Evolutionary conservation across 2,888 invertebrate genomes (phyloP).

Genomic region (Eupithecia subfuscata): DNA sequence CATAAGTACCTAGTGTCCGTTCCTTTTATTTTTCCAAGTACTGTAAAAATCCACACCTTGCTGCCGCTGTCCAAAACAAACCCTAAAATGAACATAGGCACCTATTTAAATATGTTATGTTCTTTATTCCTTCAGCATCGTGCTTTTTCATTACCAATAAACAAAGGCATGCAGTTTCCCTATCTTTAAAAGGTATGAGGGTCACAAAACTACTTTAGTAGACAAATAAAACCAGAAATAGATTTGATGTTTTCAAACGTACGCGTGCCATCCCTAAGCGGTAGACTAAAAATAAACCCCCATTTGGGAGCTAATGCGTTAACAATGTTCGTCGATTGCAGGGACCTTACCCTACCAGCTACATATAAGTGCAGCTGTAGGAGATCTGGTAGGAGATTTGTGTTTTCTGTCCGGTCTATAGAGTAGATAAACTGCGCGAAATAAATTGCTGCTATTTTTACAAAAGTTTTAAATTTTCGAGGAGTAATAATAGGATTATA

Average conservation of each 20-base stretch:
- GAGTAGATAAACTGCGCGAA: not conserved
- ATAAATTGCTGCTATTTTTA: not conserved
- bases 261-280: slow-evolving; percentile 55
- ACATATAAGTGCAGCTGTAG: slow-evolving; percentile 10
- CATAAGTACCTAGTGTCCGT: too few species aligned
- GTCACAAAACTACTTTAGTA: slow-evolving; percentile 9
- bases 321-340: slow-evolving; percentile 68
- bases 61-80: too few species aligned
- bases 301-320: slow-evolving; percentile 78
- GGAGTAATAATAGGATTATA: too few species aligned
- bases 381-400: not conserved
- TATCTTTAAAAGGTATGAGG: not conserved
- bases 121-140: not conserved
- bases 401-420: not conserved
- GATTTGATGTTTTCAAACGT: not conserved
- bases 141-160: not conserved
- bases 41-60: too few species aligned
- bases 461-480: not conserved
- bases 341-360: slow-evolving; percentile 10
- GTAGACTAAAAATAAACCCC: slow-evolving; percentile 78
- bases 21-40: not conserved
- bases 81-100: not conserved
- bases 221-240: slow-evolving; percentile 32
- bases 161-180: slow-evolving; percentile 1
- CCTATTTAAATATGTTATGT: not conserved